Evolutionary conservation across 2,797 vertebrate genomes (phyloP).

Genomic region (Gymnothorax reevesii): DNA sequence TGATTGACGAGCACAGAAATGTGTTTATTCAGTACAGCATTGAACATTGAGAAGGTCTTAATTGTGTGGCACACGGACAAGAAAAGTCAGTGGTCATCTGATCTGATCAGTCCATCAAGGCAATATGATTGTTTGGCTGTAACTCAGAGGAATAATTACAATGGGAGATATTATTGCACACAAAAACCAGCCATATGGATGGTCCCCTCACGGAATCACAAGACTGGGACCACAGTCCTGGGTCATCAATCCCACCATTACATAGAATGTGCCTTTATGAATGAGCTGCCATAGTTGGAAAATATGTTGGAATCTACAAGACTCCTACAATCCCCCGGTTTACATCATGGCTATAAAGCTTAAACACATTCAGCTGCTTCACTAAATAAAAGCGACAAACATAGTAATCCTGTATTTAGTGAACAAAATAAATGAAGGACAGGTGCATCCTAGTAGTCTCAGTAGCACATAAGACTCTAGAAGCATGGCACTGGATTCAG

Average conservation of each 20-base stretch:
- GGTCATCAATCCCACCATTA: background rate
- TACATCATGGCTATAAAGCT: background rate
- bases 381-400: background rate
- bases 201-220: background rate
- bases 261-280: background rate
- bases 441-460: background rate
- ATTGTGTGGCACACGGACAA: background rate
- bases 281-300: background rate
- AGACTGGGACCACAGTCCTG: background rate
- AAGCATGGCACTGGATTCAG: background rate
- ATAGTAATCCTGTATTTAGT: background rate
- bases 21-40: background rate
- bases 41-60: constrained; percentile 1
- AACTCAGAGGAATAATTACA: background rate
- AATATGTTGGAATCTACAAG: background rate
- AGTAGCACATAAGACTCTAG: background rate
- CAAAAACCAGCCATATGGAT: background rate
- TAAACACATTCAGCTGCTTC: background rate
- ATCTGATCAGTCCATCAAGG: background rate
- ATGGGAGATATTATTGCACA: background rate
- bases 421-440: background rate
- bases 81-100: background rate
- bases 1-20: background rate
- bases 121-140: background rate
- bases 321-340: background rate